Evolutionary conservation across 1,140 invertebrate species (phyloP), one percentile per base, ranked within the genome.

Genomic region (Pinna nobilis): DNA sequence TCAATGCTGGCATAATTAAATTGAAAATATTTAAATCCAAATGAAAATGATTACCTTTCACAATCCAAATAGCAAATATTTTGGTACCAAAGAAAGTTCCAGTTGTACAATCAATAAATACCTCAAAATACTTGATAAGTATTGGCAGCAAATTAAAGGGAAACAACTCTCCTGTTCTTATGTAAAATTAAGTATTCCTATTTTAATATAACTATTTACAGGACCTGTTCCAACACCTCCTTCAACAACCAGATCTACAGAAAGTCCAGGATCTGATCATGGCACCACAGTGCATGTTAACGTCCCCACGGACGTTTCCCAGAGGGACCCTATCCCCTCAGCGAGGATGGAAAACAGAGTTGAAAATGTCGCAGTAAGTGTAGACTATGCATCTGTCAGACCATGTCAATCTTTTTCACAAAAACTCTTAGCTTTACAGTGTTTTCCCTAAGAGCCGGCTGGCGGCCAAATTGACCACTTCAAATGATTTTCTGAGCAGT

Each of bases 161-260:
- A n/a, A n/a, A n/a, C n/a, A n/a, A n/a, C n/a, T n/a, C n/a, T n/a
- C n/a, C n/a, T n/a, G n/a, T n/a, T n/a, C n/a, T n/a, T n/a, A n/a
- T n/a, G n/a, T n/a, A n/a, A n/a, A n/a, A n/a, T n/a, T n/a, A n/a
- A 20, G 44, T 47, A 18, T 44, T 47, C 15, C 44, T 53, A 20
- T 32, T 20, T 6, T 50, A 15, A 13, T 13, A 51, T 25, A 71
- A 53, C n/a, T 70, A 25, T 68, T 37, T 70, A 15, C 41, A 84
- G 83, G 64, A 15, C 83, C 83, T n/a, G 75, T 83, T 5, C 81
- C 81, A 2, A 82, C 78, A 3, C 79, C 83, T 50, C 78, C 79
- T 0, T 65, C 73, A 5, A 80, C 77, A 67, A 44, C 67, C 0
- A 64, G 79, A 13, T 77, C 57, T 35, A 59, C 70, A 3, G 75